phyloP scores from a whole-genome alignment of 2,888 invertebrate species.

The Protodeltote pygarga region DNA sequence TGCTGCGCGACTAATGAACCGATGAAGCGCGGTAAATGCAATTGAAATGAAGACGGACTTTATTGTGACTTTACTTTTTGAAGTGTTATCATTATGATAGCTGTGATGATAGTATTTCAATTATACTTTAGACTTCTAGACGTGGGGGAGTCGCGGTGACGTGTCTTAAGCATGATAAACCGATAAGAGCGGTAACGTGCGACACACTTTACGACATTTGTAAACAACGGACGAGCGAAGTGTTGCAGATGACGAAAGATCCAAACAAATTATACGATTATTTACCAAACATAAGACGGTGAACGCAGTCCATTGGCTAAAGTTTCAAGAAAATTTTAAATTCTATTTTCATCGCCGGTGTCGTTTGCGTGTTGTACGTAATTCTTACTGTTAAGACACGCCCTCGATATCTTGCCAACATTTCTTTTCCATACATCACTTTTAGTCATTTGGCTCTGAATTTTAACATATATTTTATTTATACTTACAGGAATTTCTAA shows the following conservation, averaged over 20 bases:
- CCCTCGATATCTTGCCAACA: conserved; percentile 35
- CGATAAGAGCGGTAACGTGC: conserved; percentile 46
- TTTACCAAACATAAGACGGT: conserved; percentile 22
- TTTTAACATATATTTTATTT: neutral
- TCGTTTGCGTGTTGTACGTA: conserved; percentile 15
- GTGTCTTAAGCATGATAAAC: conserved; percentile 35
- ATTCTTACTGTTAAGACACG: conserved; percentile 24
- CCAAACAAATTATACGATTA: conserved; percentile 39
- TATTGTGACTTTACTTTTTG: conserved; percentile 5
- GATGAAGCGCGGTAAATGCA: conserved; percentile 65
- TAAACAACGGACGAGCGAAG: conserved; percentile 46
- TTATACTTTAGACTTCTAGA: conserved; percentile 39
- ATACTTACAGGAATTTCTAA: conserved; percentile 79
- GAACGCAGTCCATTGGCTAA: conserved; percentile 3
- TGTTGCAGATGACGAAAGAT: conserved; percentile 37
- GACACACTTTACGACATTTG: conserved; percentile 45
- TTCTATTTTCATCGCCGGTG: conserved; percentile 21
- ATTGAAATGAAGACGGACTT: conserved; percentile 45
- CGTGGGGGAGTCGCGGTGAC: conserved; percentile 19
- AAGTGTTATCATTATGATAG: conserved; percentile 30
- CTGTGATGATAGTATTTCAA: too few species aligned
- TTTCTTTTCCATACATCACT: conserved; percentile 12
- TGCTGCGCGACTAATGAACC: conserved; percentile 32
- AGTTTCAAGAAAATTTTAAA: conserved; percentile 10
- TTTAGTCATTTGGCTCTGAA: neutral